A percentile compares a stretch with the other conserved stretches of the same genome.
phyloP scores from a whole-genome alignment of 1,140 invertebrate genomes.

The Bombus superbus region DNA sequence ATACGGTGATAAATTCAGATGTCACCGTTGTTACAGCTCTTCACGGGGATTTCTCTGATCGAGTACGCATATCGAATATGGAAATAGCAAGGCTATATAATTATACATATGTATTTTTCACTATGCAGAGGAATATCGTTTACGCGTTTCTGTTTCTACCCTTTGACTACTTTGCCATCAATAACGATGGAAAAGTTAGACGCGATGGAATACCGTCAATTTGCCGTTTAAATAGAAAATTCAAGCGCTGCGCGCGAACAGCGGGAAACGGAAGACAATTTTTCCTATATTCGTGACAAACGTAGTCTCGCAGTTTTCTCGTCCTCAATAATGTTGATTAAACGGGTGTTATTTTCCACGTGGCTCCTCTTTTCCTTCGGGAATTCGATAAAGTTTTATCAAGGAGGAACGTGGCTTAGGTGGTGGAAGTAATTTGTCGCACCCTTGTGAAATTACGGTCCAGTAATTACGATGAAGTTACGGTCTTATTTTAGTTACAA shows the following conservation, averaged over 20 bases:
- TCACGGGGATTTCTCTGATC: neutral
- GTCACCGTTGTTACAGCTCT: neutral
- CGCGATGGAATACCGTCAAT: too few species aligned
- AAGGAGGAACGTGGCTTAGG: constrained; percentile 1
- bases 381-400: constrained; percentile 29
- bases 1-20: constrained; percentile 41
- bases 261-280: too few species aligned
- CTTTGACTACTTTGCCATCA: neutral
- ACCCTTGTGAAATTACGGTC: constrained; percentile 18
- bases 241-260: neutral
- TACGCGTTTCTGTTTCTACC: neutral
- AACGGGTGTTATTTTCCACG: neutral
- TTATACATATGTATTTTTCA: neutral
- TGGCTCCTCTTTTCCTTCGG: neutral
- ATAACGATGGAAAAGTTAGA: neutral
- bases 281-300: neutral
- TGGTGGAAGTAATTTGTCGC: constrained; percentile 28
- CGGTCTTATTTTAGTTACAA: constrained; percentile 20
- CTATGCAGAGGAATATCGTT: neutral
- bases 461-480: constrained; percentile 24
- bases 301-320: neutral
- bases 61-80: neutral
- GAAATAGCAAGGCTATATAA: neutral
- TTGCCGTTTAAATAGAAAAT: neutral
- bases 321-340: neutral